Base-by-base conservation (phyloP, 2,888 invertebrate genomes). In the Napeogenes sylphis region DNA sequence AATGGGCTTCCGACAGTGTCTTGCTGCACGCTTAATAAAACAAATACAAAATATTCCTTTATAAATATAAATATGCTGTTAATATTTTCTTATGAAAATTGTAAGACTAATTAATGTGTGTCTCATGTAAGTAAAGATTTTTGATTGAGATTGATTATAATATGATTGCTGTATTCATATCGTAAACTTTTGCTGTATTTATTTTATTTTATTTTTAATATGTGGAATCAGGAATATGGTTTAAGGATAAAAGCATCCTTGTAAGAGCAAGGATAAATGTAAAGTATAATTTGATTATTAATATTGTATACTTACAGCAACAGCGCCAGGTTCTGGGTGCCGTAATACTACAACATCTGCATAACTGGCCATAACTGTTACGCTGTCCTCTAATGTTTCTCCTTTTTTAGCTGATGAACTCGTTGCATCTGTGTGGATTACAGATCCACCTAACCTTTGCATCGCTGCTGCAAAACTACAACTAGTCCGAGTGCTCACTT, bases 381-480 rank as follows among this genome's bases (percentile, higher is more conserved):
- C 94, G 64, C 96, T 95, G 79, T 96, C 96, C 91, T 98, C 97
- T 47, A 99, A 91, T 2, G 96, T 95, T 90, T 99, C 99, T 14
- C 99, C 99, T 86, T 99, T 99, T 79, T 97, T 95, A 14, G 96
- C 97, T 0, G 99, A 99, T 0, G 99, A 99, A 66, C 94, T 95
- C 0, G 94, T 93, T 71, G 96, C 95, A 78, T 99, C 96, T 87
- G 99, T 96, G 77, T 95, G 93, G 72, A 98, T 94, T 0, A 99
- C 98, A 33, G 94, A 93, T 0, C 99, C 99, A 6, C 99, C 99
- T 4, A 99, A 92, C 68, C 99, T 92, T 81, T 97, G 96, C 98
- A 99, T 99, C 0, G 99, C 99, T 0, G 97, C 97, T 0, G 97
- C 93, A 89, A 99, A 99, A 80, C 99, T 99, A 81, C 97, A 97